These are phyloP conservation scores for Aethes cnicana DNA, from an alignment of 2,888 invertebrate species.

Conservation along the genomic window DNA sequence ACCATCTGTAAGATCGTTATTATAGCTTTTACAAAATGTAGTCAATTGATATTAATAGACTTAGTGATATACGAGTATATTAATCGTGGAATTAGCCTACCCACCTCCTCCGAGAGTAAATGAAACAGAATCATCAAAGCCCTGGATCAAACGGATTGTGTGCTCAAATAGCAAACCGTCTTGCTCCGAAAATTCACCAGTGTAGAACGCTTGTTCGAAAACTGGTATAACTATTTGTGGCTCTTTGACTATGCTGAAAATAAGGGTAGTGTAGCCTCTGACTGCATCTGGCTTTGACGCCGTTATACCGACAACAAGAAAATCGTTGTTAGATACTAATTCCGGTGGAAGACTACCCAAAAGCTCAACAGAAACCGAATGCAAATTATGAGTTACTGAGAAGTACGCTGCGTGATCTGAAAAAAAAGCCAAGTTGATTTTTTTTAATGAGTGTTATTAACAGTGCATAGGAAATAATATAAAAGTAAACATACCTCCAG, in stretches of 20 bases:
- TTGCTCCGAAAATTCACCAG: conserved; percentile 41
- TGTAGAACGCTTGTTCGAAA: conserved; percentile 42
- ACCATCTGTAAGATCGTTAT: conserved; percentile 38
- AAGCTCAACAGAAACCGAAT: conserved; percentile 8
- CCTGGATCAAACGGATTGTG: conserved; percentile 41
- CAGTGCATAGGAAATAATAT: not conserved
- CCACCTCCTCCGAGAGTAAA: conserved; percentile 46
- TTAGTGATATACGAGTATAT: conserved; percentile 4
- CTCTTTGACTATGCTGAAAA: conserved; percentile 35
- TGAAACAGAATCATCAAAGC: conserved; percentile 41
- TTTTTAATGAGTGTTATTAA: not conserved
- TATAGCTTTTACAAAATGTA: conserved; percentile 9
- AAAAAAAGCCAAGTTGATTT: no score
- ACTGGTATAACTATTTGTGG: conserved; percentile 32
- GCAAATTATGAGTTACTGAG: not conserved
- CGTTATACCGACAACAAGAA: conserved; percentile 35
- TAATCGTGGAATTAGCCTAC: conserved; percentile 25
- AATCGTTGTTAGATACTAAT: conserved; percentile 13
- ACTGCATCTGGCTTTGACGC: conserved; percentile 35
- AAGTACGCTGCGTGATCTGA: conserved; percentile 21
- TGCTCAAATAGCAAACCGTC: conserved; percentile 40
- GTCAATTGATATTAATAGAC: no score
- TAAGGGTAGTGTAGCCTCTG: conserved; percentile 34
- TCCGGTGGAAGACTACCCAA: conserved; percentile 9
- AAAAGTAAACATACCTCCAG: conserved; percentile 17